These are phyloP conservation scores for Protonemura montana DNA, from an alignment of 2,888 invertebrate genomes.

Conservation along the genomic window DNA sequence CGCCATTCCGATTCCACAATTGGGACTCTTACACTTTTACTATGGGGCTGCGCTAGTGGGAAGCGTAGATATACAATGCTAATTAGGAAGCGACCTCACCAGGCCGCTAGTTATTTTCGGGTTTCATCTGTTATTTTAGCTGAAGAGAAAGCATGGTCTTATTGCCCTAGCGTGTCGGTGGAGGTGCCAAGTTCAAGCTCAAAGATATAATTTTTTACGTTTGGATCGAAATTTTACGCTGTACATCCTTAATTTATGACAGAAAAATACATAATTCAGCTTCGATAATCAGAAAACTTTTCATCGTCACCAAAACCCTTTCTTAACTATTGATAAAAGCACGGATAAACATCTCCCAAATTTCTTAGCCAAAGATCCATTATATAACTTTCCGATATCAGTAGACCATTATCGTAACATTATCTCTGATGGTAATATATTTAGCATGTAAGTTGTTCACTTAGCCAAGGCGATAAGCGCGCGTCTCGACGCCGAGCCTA, in stretches of 20 bases:
- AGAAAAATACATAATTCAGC: background rate
- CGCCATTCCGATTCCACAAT: background rate
- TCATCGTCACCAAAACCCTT: background rate
- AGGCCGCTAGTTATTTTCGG: background rate
- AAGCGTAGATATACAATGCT: background rate
- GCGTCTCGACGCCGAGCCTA: background rate
- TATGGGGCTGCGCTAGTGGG: background rate
- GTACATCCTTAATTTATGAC: background rate
- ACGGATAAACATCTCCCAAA: background rate
- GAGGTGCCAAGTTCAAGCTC: background rate
- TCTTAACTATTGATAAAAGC: background rate
- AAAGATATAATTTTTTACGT: background rate
- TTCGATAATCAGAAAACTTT: background rate
- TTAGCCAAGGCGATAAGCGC: constrained; percentile 12
- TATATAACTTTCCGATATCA: background rate
- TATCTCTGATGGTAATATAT: constrained; percentile 19
- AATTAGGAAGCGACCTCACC: background rate
- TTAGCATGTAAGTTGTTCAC: constrained; percentile 27
- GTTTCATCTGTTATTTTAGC: background rate
- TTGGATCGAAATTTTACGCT: background rate
- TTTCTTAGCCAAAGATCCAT: background rate
- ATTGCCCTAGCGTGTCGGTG: background rate
- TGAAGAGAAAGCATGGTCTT: background rate
- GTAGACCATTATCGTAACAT: constrained; percentile 17
- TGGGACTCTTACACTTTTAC: background rate